Percentiles rank a stretch among this genome's conserved stretches.
phyloP scores from a whole-genome alignment of 35 echinoderm and acorn worm species.

The Eucidaris tribuloides region DNA sequence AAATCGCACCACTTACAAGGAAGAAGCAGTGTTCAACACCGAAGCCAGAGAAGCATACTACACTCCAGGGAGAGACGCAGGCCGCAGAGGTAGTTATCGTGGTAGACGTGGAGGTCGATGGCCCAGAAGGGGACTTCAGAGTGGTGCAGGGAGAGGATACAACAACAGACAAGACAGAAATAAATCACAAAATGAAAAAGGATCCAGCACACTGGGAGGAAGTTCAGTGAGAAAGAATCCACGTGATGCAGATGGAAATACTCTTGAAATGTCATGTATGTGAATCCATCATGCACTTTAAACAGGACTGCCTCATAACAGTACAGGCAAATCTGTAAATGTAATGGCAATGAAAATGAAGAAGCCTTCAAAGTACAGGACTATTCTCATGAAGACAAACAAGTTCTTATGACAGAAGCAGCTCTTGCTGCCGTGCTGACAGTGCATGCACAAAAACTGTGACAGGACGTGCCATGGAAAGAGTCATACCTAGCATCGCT shows the following conservation, averaged over 20 bases:
- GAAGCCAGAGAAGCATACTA: not conserved
- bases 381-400: slow-evolving; percentile 13
- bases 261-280: not conserved
- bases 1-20: not conserved
- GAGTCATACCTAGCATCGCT: slow-evolving; percentile 11
- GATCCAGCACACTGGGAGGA: not conserved
- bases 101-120: not conserved
- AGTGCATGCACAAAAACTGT: slow-evolving; percentile 14
- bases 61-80: not conserved
- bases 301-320: too few relatives aligned
- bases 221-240: too few relatives aligned
- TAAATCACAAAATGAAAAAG: not conserved
- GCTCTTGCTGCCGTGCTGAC: not conserved
- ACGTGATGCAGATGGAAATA: too few relatives aligned
- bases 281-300: too few relatives aligned
- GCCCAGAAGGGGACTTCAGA: not conserved
- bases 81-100: not conserved
- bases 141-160: not conserved
- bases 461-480: slow-evolving; percentile 27
- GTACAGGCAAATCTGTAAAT: not conserved
- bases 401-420: slow-evolving; percentile 10
- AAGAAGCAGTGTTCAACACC: not conserved
- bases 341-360: not conserved
- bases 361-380: slow-evolving; percentile 24
- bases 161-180: not conserved